Evolutionary conservation across 2,888 invertebrate genomes (phyloP).

Genomic region (Sphinx pinastri): DNA sequence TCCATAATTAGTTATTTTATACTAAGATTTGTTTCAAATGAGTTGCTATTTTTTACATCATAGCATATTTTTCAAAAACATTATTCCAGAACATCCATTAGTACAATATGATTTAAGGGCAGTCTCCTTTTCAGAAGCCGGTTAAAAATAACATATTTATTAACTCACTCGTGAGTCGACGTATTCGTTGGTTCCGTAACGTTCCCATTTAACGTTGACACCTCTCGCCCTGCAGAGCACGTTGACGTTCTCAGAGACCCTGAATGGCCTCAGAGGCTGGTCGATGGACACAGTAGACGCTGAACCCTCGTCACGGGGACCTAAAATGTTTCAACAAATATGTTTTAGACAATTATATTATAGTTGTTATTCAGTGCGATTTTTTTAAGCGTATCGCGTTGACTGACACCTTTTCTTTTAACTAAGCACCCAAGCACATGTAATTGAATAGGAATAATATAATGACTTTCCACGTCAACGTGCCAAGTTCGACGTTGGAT

Average conservation of each 20-base stretch:
- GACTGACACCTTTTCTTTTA: background rate
- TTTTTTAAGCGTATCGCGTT: background rate
- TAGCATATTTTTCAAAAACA: too few species aligned
- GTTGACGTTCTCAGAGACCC: constrained; percentile 68
- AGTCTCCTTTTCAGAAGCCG: too few species aligned
- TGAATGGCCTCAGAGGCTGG: constrained; percentile 61
- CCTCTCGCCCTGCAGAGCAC: constrained; percentile 57
- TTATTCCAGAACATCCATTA: background rate
- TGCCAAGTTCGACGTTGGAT: background rate
- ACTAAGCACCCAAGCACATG: constrained; percentile 18
- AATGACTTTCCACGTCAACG: background rate
- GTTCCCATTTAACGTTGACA: constrained; percentile 56
- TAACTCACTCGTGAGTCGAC: constrained; percentile 61
- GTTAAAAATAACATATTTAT: too few species aligned
- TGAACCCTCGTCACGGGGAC: constrained; percentile 43
- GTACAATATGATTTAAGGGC: too few species aligned
- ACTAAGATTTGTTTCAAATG: background rate
- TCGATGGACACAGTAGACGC: constrained; percentile 63
- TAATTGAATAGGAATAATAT: background rate
- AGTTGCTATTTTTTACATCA: background rate
- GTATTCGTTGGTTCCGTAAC: constrained; percentile 63
- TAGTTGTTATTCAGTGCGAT: background rate
- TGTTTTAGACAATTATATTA: background rate
- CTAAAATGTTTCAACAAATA: constrained; percentile 48
- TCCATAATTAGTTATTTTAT: too few species aligned